phyloP scores from a whole-genome alignment of 2,888 invertebrate species.

The Subacronicta megacephala region DNA sequence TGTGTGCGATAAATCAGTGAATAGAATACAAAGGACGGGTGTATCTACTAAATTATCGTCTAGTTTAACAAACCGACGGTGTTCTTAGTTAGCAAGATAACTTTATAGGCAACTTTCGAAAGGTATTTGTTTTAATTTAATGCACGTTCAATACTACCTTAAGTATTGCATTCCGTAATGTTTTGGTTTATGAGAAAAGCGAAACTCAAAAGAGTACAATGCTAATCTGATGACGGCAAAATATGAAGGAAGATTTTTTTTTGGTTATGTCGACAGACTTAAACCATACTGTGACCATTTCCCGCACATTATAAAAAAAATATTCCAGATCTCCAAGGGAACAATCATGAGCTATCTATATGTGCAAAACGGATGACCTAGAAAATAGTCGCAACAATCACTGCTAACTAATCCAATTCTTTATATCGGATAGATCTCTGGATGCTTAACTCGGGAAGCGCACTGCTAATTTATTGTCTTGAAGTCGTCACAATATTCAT shows the following conservation, averaged over 20 bases:
- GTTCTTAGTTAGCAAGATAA: conserved; percentile 37
- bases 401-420: conserved; percentile 24
- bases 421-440: conserved; percentile 23
- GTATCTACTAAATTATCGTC: conserved; percentile 51
- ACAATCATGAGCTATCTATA: too few species aligned
- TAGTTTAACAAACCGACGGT: conserved; percentile 44
- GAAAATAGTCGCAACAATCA: background rate
- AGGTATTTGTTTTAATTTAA: conserved; percentile 39
- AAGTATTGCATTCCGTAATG: too few species aligned
- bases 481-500: conserved; percentile 28
- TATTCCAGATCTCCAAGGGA: too few species aligned
- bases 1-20: conserved; percentile 71
- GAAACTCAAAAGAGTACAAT: too few species aligned
- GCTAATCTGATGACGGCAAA: too few species aligned
- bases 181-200: too few species aligned
- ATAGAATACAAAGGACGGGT: conserved; percentile 60
- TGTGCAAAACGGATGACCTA: background rate
- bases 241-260: too few species aligned
- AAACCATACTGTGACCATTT: too few species aligned
- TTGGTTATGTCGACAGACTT: too few species aligned
- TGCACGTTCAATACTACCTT: conserved; percentile 12
- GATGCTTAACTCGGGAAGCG: too few species aligned
- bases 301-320: too few species aligned
- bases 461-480: too few species aligned
- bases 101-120: conserved; percentile 25